Base-by-base conservation (phyloP, 2,797 vertebrate genomes). In the Pseudomugil gertrudae region DNA sequence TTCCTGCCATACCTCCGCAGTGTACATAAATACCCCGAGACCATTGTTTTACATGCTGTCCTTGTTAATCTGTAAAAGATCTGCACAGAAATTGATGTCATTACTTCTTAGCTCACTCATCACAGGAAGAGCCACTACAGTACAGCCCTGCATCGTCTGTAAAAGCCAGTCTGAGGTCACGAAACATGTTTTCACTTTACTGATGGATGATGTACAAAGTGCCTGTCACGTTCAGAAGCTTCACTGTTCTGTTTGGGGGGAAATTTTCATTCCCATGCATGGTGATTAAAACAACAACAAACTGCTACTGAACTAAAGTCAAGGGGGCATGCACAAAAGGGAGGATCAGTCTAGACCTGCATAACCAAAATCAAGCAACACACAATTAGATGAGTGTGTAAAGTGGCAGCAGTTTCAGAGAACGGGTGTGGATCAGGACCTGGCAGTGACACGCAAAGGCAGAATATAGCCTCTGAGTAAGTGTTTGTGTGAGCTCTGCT, bases 1-100 rank as follows among this genome's bases (percentile, higher is more conserved):
- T 94, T 92, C 91, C 70, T 70, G 15, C 55, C 85, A 89, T 92
- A 76, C 79, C 84, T 86, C 36, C 43, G 66, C 26, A 63, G 75
- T 71, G 9, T 81, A 71, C 80, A 84, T 90, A 90, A 89, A 92
- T 86, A 89, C 77, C 74, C 79, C 9, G 21, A 68, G 76, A 89
- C 85, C 78, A 74, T 63, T 72, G 55, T 78, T 81, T 72, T 76
- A 69, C 76, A 59, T 74, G 67, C 64, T 62, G 11, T 30, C 69
- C 56, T 66, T 52, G 66, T 82, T 77, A 80, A 66, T 82, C 85
- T 62, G 65, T 35, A 62, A 10, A 11, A 59, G 63, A 57, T 74
- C 57, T 5, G 57, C 47, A 76, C 83, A 80, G 76, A 78, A 80
- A 82, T 78, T 67, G 57, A 68, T 54, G 27, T 72, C 77, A 85